Conservation (phyloP, 2,888 invertebrate species). For the Pollenia amentaria region DNA sequence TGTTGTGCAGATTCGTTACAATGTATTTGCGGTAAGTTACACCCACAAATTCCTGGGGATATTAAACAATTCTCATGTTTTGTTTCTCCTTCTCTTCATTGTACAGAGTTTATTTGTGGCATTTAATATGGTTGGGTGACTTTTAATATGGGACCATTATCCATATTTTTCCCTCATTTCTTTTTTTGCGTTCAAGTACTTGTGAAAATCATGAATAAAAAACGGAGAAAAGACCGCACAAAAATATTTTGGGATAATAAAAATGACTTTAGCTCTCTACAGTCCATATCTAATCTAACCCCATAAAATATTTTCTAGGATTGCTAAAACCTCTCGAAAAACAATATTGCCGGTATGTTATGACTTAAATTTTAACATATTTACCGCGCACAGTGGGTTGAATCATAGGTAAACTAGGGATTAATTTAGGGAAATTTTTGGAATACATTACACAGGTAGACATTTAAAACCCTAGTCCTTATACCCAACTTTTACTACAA, state of each 20-base stretch:
- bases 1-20: conserved; percentile 51
- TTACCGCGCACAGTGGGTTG: no score
- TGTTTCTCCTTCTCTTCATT: conserved; percentile 5
- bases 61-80: conserved; percentile 60
- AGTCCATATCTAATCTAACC: neutral
- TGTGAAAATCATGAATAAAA: conserved; percentile 47
- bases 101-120: conserved; percentile 15
- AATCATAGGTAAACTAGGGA: no score
- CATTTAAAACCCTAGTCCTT: no score
- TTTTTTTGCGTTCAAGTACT: conserved; percentile 56
- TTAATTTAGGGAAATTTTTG: no score
- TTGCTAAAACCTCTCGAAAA: no score
- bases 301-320: no score
- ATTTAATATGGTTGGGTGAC: conserved; percentile 62
- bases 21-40: conserved; percentile 67
- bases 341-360: no score
- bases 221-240: conserved; percentile 14
- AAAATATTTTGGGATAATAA: conserved; percentile 27
- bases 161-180: conserved; percentile 68
- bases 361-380: no score
- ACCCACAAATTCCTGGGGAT: conserved; percentile 69
- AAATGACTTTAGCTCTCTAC: conserved; percentile 15
- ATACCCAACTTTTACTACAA: no score
- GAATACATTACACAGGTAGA: no score
- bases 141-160: conserved; percentile 69